phyloP scores from a whole-genome alignment of 2,888 invertebrate genomes.

The Acleris cristana region DNA sequence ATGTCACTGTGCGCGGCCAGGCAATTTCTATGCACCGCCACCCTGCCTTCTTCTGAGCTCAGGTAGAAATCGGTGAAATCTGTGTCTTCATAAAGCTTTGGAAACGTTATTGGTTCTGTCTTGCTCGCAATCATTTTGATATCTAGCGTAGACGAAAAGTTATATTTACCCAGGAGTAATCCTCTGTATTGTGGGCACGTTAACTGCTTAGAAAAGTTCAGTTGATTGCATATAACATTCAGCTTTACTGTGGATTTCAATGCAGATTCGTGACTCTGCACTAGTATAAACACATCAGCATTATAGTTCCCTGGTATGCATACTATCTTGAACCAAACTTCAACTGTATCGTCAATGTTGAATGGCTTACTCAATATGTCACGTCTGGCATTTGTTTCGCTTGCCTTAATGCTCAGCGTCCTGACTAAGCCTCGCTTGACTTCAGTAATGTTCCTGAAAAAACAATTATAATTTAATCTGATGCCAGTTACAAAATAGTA shows the following conservation, averaged over 20 bases:
- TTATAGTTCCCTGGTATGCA: rapidly evolving
- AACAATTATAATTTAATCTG: no score
- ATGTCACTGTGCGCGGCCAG: background rate
- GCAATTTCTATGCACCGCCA: background rate
- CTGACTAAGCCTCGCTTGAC: background rate
- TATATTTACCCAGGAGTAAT: background rate
- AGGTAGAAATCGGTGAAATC: background rate
- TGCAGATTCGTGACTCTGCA: background rate
- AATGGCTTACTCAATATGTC: background rate
- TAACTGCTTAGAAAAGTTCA: background rate
- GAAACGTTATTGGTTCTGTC: background rate
- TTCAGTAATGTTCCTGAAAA: background rate
- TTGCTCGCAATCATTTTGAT: background rate
- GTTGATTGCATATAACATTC: background rate
- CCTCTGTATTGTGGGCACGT: background rate
- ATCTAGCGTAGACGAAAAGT: background rate
- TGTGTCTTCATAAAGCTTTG: background rate
- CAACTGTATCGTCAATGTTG: background rate
- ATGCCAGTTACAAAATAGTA: no score
- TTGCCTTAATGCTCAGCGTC: background rate
- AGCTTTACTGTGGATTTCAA: background rate
- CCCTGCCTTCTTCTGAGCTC: background rate
- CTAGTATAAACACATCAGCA: background rate
- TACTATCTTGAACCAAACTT: background rate
- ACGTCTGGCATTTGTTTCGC: rapidly evolving